Evolutionary conservation across 2,113 vertebrate genomes (phyloP).

Genomic region (Otus sunia): DNA sequence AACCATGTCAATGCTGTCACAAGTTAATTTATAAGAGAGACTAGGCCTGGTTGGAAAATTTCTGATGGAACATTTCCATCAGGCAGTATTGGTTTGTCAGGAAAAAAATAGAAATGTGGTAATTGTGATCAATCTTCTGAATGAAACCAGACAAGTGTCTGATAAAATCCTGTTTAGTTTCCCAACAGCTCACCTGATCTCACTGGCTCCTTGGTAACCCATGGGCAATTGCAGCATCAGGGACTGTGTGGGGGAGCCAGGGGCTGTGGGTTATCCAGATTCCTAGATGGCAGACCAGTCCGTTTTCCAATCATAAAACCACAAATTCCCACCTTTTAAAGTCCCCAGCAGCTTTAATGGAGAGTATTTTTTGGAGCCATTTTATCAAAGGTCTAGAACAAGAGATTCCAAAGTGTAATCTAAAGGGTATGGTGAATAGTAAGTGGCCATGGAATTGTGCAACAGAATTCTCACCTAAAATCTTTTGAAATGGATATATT

Average conservation of each 20-base stretch:
- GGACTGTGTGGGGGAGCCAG: neutral
- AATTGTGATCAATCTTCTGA: neutral
- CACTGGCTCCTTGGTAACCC: neutral
- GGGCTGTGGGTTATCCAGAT: neutral
- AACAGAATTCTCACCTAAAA: neutral
- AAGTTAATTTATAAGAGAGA: neutral
- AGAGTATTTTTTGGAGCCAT: neutral
- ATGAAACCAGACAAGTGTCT: neutral
- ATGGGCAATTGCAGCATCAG: neutral
- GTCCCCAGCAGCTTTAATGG: neutral
- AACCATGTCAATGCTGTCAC: neutral
- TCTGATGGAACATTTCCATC: neutral
- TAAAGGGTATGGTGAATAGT: neutral
- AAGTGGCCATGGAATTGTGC: neutral
- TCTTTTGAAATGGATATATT: neutral
- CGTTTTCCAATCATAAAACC: neutral
- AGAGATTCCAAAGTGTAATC: neutral
- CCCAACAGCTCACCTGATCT: neutral
- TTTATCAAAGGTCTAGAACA: neutral
- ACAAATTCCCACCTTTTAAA: neutral
- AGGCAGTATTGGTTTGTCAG: neutral
- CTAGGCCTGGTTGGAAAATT: neutral
- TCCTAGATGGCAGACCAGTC: neutral
- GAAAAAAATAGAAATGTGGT: neutral
- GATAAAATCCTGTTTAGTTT: neutral